phyloP scores from a whole-genome alignment of 1,140 invertebrate species.

The Cyrtorhinus lividipennis region DNA sequence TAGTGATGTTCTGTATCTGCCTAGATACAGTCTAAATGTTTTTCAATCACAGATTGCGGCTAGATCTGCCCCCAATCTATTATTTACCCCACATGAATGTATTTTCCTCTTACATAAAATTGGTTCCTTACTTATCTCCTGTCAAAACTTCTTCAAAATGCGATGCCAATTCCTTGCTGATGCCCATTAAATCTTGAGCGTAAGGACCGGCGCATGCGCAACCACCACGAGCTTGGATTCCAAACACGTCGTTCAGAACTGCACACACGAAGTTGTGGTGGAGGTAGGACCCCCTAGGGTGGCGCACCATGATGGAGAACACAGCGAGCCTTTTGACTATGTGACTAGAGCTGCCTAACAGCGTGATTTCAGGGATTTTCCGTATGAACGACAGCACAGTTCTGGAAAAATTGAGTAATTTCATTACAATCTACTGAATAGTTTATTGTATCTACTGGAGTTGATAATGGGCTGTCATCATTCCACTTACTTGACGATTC shows the following conservation, averaged over 20 bases:
- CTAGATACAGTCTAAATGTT: no score
- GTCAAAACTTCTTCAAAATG: constrained; percentile 61
- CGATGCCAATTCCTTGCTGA: constrained; percentile 54
- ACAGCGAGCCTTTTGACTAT: constrained; percentile 55
- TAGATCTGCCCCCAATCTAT: no score
- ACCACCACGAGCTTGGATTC: constrained; percentile 75
- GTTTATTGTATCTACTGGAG: no score
- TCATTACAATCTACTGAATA: no score
- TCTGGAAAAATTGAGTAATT: constrained; percentile 36
- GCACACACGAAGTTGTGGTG: constrained; percentile 84
- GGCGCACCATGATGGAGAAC: constrained; percentile 73
- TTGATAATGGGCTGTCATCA: no score
- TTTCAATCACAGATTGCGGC: no score
- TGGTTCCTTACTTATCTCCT: constrained; percentile 55
- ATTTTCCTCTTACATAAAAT: no score
- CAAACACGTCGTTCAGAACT: constrained; percentile 80
- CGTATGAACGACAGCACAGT: constrained; percentile 56
- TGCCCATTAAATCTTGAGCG: constrained; percentile 69
- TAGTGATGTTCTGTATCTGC: no score
- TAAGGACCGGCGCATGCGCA: constrained; percentile 75
- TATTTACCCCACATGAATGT: no score
- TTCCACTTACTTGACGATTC: constrained; percentile 56
- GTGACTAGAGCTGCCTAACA: constrained; percentile 55
- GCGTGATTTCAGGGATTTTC: constrained; percentile 59
- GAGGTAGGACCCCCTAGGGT: constrained; percentile 62